Percentiles rank a stretch among this genome's conserved stretches.
Evolutionary conservation across 2,113 vertebrate species (phyloP).

Genomic region (Daboia siamensis): DNA sequence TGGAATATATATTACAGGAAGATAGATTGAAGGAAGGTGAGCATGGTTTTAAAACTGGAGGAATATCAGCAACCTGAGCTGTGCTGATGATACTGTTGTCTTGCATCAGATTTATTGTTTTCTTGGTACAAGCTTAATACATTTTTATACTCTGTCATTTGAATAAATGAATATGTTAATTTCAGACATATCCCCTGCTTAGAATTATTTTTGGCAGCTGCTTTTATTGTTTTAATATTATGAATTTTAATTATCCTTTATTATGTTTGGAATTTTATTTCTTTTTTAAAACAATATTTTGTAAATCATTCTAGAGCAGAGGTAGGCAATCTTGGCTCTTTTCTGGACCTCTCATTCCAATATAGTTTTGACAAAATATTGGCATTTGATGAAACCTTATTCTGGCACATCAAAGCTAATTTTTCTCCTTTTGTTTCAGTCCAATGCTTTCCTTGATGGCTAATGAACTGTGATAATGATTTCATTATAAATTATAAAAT

Average conservation of each 20-base stretch:
- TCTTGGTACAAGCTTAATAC: background rate
- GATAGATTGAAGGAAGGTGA: background rate
- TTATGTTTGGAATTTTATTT: background rate
- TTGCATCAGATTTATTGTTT: background rate
- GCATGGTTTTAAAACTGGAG: background rate
- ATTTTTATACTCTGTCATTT: background rate
- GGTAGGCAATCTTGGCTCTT: no score
- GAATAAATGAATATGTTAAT: background rate
- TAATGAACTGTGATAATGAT: background rate
- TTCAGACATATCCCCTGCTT: background rate
- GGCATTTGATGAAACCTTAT: background rate
- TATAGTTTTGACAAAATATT: background rate
- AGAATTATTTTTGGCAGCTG: background rate
- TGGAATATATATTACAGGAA: background rate
- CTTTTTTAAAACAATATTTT: background rate
- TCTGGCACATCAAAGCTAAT: background rate
- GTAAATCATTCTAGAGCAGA: background rate
- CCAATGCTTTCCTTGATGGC: background rate
- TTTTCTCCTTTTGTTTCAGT: background rate
- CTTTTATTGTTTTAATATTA: background rate
- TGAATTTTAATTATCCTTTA: background rate
- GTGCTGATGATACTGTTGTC: background rate
- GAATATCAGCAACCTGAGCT: background rate
- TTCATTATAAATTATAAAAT: slow-evolving; percentile 6
- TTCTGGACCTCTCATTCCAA: background rate